A percentile compares a stretch with the other conserved stretches of the same genome.
Conservation (phyloP, 2,888 invertebrate species). For the Tethea ocularis region DNA sequence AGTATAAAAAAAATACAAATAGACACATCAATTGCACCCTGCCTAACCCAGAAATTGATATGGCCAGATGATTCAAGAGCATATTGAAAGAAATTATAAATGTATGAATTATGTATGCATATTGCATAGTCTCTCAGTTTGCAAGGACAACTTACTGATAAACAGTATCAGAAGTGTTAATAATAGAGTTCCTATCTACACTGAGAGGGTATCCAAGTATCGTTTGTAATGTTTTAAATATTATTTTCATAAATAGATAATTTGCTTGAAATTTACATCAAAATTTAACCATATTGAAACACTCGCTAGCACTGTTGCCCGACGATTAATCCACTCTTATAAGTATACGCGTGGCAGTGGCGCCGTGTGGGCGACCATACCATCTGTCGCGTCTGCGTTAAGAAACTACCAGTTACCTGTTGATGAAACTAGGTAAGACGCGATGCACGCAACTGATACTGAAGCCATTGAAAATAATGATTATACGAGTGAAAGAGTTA, state of each 20-base stretch:
- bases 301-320: slow-evolving; percentile 39
- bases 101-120: too few species aligned
- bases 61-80: background rate
- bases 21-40: too few species aligned
- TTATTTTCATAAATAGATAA: background rate
- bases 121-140: background rate
- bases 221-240: background rate
- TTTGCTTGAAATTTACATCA: background rate
- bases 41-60: background rate
- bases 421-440: slow-evolving; percentile 34
- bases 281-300: slow-evolving; percentile 11
- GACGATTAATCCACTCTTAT: slow-evolving; percentile 29
- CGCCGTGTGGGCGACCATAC: slow-evolving; percentile 68
- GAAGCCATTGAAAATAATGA: background rate
- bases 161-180: background rate
- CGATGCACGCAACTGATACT: slow-evolving; percentile 12
- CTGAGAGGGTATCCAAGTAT: background rate
- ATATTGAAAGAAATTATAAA: background rate
- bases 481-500: background rate
- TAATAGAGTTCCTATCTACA: background rate
- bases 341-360: slow-evolving; percentile 42
- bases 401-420: slow-evolving; percentile 44
- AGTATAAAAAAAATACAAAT: too few species aligned
- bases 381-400: slow-evolving; percentile 64
- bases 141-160: slow-evolving; percentile 4